Evolutionary conservation across 1,140 invertebrate species (phyloP).

Genomic region (Gryllus bimaculatus): DNA sequence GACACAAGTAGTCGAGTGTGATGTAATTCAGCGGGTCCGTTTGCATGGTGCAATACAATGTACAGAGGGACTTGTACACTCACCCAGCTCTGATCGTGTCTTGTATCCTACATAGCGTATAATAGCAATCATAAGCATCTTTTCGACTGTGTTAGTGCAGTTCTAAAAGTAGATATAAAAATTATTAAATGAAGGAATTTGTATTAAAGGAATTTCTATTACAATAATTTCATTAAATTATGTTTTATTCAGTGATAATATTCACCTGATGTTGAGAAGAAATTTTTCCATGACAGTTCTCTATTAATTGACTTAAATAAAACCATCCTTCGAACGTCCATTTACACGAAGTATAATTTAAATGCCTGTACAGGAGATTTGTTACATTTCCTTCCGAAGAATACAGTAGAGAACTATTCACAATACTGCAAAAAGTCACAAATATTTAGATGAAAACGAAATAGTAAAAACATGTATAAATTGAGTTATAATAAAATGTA

Average conservation of each 20-base stretch:
- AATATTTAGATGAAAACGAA: too few species aligned
- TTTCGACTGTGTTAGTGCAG: too few species aligned
- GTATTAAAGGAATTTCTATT: not conserved
- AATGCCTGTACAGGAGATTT: not conserved
- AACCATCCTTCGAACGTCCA: not conserved
- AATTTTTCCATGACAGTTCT: not conserved
- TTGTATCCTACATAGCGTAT: not conserved
- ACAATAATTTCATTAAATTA: not conserved
- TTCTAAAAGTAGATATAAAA: conserved; percentile 2
- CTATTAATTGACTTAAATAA: not conserved
- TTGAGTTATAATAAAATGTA: not conserved
- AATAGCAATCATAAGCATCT: not conserved
- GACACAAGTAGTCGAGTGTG: not conserved
- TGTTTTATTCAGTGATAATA: not conserved
- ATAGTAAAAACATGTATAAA: too few species aligned
- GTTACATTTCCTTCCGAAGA: not conserved
- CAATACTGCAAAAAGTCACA: too few species aligned
- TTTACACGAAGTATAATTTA: not conserved
- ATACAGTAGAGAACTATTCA: too few species aligned
- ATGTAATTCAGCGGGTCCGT: not conserved
- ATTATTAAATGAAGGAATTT: not conserved
- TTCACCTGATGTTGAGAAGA: not conserved
- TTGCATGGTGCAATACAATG: not conserved
- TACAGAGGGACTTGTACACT: not conserved
- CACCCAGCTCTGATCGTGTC: not conserved